Conservation (phyloP, 2,888 invertebrate genomes). For the Gnatocerus cornutus region DNA sequence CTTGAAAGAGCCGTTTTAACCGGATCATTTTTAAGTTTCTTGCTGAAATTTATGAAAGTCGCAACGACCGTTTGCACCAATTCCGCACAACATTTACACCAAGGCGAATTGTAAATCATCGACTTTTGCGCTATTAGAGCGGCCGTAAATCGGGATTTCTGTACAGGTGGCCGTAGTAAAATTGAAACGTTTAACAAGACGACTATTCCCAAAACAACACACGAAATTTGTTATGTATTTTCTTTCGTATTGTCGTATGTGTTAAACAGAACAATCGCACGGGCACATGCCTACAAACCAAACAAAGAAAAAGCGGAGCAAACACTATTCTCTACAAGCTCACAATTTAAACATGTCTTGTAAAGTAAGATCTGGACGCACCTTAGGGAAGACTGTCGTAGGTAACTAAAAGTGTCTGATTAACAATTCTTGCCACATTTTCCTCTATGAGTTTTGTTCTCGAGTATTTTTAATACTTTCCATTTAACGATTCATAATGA, state of each 20-base stretch:
- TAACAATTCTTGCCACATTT: constrained; percentile 15
- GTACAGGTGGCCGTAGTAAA: background rate
- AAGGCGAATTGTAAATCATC: constrained; percentile 23
- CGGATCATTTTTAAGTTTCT: constrained; percentile 29
- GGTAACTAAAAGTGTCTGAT: constrained; percentile 19
- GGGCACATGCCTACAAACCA: constrained; percentile 10
- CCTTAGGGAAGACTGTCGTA: constrained; percentile 16
- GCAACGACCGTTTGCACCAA: constrained; percentile 36
- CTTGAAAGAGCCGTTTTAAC: constrained; percentile 45
- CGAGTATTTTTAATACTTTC: background rate
- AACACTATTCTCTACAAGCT: constrained; percentile 17
- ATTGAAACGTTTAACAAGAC: background rate
- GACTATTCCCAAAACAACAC: no score
- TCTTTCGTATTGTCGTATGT: background rate
- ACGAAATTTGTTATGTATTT: background rate
- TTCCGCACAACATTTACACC: constrained; percentile 23
- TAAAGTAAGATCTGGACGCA: constrained; percentile 10
- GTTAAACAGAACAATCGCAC: constrained; percentile 6
- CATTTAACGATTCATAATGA: constrained; percentile 1
- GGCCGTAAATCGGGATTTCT: background rate
- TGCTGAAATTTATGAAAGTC: constrained; percentile 29
- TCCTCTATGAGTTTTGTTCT: background rate
- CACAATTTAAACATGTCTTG: constrained; percentile 14
- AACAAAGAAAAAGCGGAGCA: constrained; percentile 6
- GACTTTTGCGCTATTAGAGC: constrained; percentile 6